Percentiles rank a stretch among this genome's conserved stretches.
phyloP scores from a whole-genome alignment of 2,113 vertebrate genomes.

The Apodemus speciosus region DNA sequence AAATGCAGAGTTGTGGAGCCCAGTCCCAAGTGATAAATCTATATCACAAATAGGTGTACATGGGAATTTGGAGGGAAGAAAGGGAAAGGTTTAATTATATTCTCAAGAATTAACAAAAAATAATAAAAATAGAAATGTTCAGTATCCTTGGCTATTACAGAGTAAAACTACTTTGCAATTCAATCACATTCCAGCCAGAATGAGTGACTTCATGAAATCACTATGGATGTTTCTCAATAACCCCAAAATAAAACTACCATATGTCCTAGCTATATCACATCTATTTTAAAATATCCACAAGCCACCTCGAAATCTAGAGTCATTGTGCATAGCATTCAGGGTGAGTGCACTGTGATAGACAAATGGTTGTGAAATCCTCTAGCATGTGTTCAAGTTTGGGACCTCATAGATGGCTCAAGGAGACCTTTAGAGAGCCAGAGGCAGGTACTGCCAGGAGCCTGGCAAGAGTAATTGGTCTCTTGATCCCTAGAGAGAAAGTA shows the following conservation, averaged over 20 bases:
- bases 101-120: neutral
- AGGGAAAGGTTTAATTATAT: neutral
- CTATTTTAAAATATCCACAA: conserved; percentile 38
- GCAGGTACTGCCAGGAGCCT: conserved; percentile 59
- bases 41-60: neutral
- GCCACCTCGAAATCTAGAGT: conserved; percentile 45
- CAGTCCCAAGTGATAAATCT: neutral
- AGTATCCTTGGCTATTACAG: neutral
- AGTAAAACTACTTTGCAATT: neutral
- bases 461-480: conserved; percentile 67
- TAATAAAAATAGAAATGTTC: neutral
- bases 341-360: neutral
- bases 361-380: conserved; percentile 42
- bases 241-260: neutral
- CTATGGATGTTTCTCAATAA: neutral
- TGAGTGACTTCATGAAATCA: neutral
- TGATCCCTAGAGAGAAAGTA: conserved; percentile 67
- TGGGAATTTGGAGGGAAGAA: neutral
- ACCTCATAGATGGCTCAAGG: conserved; percentile 36
- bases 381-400: neutral
- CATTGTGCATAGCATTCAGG: neutral
- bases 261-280: neutral
- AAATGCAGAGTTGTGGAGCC: neutral
- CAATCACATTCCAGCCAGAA: neutral
- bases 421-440: conserved; percentile 50